Conservation (phyloP, 2,797 vertebrate species). For the Nyctalus aviator region DNA sequence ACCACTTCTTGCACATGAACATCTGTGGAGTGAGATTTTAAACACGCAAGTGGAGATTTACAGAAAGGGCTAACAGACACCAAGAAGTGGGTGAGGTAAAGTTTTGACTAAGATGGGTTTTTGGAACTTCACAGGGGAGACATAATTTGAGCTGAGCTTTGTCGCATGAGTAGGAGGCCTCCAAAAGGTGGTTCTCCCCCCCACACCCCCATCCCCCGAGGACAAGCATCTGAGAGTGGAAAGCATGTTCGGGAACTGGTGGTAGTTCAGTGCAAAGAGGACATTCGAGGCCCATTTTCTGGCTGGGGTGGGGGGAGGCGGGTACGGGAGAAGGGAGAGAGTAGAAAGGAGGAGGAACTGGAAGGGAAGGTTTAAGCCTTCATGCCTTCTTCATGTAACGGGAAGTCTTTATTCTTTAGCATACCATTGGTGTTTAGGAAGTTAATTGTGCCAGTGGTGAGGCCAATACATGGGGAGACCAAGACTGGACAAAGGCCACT, state of each 20-base stretch:
- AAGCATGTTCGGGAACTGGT: background rate
- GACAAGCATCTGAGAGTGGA: constrained; percentile 1
- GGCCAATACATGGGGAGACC: background rate
- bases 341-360: background rate
- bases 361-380: background rate
- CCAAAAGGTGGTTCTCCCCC: background rate
- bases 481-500: background rate
- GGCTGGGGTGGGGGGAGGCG: too few relatives aligned
- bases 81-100: background rate
- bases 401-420: background rate
- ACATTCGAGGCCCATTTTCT: background rate
- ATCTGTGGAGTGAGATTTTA: background rate
- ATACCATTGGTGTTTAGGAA: background rate
- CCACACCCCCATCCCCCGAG: background rate
- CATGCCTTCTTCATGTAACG: background rate
- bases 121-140: constrained; percentile 20
- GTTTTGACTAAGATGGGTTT: constrained; percentile 32
- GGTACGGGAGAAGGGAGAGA: background rate
- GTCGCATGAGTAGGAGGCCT: constrained; percentile 27
- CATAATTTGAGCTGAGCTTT: constrained; percentile 32
- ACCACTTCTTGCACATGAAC: background rate
- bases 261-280: background rate
- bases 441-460: background rate
- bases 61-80: background rate
- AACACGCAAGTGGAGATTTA: background rate